Percentiles rank a stretch among this genome's conserved stretches.
Conservation (phyloP, 2,888 invertebrate genomes). For the Diplolepis rosae region DNA sequence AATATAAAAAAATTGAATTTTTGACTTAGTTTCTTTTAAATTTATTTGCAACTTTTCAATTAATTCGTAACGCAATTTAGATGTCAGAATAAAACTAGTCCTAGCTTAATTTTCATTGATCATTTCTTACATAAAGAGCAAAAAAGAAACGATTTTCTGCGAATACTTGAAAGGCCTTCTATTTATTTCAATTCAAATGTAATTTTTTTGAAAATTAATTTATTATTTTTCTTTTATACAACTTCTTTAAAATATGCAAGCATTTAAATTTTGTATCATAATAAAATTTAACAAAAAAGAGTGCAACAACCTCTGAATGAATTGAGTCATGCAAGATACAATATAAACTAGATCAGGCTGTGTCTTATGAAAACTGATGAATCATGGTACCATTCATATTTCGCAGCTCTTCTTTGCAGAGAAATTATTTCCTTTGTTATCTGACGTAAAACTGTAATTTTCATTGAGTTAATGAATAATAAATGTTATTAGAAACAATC, state of each 20-base stretch:
- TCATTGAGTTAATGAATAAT: not conserved
- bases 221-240: too few relatives aligned
- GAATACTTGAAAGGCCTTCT: too few relatives aligned
- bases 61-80: too few relatives aligned
- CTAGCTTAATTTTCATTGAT: too few relatives aligned
- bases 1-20: not conserved
- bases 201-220: too few relatives aligned
- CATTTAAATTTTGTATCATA: too few relatives aligned
- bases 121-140: too few relatives aligned
- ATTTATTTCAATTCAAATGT: too few relatives aligned
- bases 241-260: too few relatives aligned
- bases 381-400: conserved; percentile 6
- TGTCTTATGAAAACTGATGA: not conserved
- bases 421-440: not conserved
- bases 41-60: not conserved
- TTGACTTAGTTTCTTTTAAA: not conserved
- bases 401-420: not conserved
- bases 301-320: not conserved
- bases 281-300: too few relatives aligned
- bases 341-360: not conserved
- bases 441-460: not conserved
- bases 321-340: not conserved
- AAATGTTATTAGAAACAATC: not conserved
- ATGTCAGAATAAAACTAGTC: too few relatives aligned
- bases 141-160: too few relatives aligned